A percentile compares a stretch with the other conserved stretches of the same genome.
Evolutionary conservation across 2,888 invertebrate genomes (phyloP).

Genomic region (Pyrochroa serraticornis): DNA sequence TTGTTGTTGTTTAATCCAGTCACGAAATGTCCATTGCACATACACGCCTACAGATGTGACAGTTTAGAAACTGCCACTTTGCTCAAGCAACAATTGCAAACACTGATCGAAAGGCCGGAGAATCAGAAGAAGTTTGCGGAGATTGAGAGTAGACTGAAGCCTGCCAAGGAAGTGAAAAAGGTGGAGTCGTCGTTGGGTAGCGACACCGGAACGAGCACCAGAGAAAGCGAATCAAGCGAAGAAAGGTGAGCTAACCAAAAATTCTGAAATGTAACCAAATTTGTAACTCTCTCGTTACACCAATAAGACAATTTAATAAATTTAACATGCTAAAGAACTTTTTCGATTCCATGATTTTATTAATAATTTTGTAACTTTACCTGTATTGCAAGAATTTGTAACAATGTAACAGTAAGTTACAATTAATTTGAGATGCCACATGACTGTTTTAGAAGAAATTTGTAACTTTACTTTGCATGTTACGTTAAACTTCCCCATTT

Average conservation of each 20-base stretch:
- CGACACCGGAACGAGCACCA: slow-evolving; percentile 69
- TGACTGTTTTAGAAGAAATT: too few species aligned
- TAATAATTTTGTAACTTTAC: too few species aligned
- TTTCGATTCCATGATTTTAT: too few species aligned
- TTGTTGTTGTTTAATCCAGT: slow-evolving; percentile 92
- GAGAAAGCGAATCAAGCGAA: slow-evolving; percentile 74
- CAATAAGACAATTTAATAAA: too few species aligned
- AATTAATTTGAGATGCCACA: too few species aligned
- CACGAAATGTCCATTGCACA: slow-evolving; percentile 92
- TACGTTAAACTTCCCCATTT: too few species aligned
- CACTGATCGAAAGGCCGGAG: slow-evolving; percentile 81
- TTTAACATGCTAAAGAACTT: too few species aligned
- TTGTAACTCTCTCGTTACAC: too few species aligned
- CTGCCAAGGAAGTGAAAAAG: slow-evolving; percentile 66
- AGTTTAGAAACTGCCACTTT: slow-evolving; percentile 90
- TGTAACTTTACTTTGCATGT: too few species aligned
- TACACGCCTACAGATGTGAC: slow-evolving; percentile 94
- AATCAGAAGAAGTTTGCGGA: slow-evolving; percentile 85
- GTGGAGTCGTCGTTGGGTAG: slow-evolving; percentile 79
- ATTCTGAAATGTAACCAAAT: too few species aligned
- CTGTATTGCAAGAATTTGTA: too few species aligned
- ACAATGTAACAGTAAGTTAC: too few species aligned
- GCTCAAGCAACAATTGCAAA: slow-evolving; percentile 83
- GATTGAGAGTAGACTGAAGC: slow-evolving; percentile 69
- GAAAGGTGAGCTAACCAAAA: slow-evolving; percentile 59